Conservation (phyloP, 2,113 vertebrate genomes). For the Sisor rabdophorus region DNA sequence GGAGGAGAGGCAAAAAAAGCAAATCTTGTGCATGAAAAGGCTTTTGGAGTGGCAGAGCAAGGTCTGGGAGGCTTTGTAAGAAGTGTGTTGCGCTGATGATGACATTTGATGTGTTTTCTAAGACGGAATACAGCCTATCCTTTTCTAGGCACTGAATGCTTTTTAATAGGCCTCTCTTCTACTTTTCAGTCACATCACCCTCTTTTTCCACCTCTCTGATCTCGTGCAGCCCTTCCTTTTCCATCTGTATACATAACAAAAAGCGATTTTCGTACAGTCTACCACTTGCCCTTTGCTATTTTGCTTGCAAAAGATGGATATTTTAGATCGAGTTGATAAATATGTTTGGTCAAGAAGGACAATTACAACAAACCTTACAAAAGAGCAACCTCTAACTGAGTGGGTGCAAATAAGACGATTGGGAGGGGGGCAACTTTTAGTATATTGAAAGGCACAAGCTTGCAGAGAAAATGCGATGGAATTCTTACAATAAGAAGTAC, state of each 20-base stretch:
- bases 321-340: conserved; percentile 11
- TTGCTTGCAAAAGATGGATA: conserved; percentile 7
- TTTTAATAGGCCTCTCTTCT: conserved; percentile 51
- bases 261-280: conserved; percentile 23
- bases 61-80: conserved; percentile 39
- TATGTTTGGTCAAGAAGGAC: not conserved
- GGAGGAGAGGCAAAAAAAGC: conserved; percentile 22
- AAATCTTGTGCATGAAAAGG: conserved; percentile 43
- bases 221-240: conserved; percentile 1
- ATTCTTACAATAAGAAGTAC: conserved; percentile 1
- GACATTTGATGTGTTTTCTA: conserved; percentile 52
- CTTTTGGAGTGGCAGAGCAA: conserved; percentile 39
- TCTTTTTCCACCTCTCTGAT: conserved; percentile 19
- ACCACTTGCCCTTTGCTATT: conserved; percentile 26
- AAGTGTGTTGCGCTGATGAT: conserved; percentile 49
- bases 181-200: conserved; percentile 39
- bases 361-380: conserved; percentile 1
- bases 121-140: conserved; percentile 37
- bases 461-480: not conserved
- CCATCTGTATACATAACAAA: conserved; percentile 18
- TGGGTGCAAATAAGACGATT: conserved; percentile 5
- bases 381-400: conserved; percentile 4
- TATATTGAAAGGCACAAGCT: not conserved
- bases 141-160: conserved; percentile 35
- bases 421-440: not conserved